phyloP scores from a whole-genome alignment of 2,113 vertebrate genomes.

The Oxyura jamaicensis region DNA sequence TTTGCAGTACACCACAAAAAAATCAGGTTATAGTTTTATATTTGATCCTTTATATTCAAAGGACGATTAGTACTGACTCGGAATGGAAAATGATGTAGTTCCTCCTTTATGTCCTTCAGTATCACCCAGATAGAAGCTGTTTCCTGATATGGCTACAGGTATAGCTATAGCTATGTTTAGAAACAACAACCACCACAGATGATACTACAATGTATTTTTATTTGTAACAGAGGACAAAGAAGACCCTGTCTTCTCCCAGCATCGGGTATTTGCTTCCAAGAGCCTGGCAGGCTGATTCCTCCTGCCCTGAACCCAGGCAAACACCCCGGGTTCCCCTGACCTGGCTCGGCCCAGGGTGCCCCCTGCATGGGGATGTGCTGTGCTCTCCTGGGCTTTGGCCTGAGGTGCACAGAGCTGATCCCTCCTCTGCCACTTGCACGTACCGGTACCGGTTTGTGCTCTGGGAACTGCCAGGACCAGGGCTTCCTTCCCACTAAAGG shows the following conservation, averaged over 20 bases:
- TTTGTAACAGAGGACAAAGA: background rate
- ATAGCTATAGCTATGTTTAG: too few relatives aligned
- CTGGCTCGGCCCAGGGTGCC: background rate
- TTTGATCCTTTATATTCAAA: background rate
- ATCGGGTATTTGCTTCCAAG: background rate
- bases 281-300: background rate
- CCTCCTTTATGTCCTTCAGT: background rate
- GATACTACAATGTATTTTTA: background rate
- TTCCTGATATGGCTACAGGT: background rate
- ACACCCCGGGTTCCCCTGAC: fast-evolving
- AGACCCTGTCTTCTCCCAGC: background rate
- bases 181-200: background rate
- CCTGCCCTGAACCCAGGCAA: background rate
- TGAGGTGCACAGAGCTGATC: background rate
- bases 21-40: background rate
- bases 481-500: background rate
- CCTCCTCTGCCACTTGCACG: too few relatives aligned
- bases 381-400: too few relatives aligned
- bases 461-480: background rate
- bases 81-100: background rate
- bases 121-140: background rate
- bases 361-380: fast-evolving
- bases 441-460: too few relatives aligned
- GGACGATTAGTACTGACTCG: background rate
- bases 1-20: background rate